These are phyloP conservation scores for Macaca mulatta DNA, from an alignment of 2,113 vertebrate genomes.

Conservation along the genomic window DNA sequence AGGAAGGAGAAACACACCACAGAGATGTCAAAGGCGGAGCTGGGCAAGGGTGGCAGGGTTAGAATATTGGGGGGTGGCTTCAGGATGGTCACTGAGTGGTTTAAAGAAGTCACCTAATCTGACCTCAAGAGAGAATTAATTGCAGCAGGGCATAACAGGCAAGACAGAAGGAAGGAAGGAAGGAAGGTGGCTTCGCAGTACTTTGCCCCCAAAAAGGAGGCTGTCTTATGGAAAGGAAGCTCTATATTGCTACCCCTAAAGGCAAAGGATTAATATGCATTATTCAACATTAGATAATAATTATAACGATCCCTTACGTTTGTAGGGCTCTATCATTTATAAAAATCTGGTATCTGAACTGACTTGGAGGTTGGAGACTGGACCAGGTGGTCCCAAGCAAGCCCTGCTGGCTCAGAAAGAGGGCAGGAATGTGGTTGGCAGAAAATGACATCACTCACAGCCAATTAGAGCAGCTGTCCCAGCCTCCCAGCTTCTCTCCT, in stretches of 20 bases:
- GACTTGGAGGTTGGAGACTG: not conserved
- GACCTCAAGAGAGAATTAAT: not conserved
- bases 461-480: conserved; percentile 60
- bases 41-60: rapidly evolving
- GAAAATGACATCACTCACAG: conserved; percentile 71
- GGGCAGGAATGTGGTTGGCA: conserved; percentile 50
- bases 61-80: not conserved
- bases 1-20: not conserved
- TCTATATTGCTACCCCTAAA: not conserved
- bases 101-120: not conserved
- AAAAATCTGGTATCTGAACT: not conserved
- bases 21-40: not conserved
- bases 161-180: not conserved
- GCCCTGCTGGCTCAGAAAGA: not conserved
- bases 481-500: not conserved
- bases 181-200: too few species aligned
- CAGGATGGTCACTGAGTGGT: not conserved
- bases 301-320: not conserved
- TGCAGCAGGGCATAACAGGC: not conserved
- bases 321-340: not conserved
- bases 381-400: not conserved
- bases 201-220: not conserved
- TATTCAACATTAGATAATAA: not conserved
- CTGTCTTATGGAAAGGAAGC: not conserved
- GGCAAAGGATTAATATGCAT: not conserved